Evolutionary conservation across 2,888 invertebrate genomes (phyloP).

Genomic region (Girardia tigrina): DNA sequence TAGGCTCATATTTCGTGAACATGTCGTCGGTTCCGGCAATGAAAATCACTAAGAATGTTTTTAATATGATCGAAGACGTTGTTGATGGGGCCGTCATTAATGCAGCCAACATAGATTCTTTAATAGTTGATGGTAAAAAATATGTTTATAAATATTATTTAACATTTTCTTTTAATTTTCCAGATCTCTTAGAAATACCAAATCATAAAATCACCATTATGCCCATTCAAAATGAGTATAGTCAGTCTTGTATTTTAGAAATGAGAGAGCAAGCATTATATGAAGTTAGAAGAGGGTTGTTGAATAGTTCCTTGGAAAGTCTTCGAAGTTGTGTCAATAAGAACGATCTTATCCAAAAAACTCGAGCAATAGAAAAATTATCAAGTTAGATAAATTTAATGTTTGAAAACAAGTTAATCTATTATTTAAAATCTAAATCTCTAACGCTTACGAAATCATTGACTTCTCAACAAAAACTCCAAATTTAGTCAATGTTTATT

Average conservation of each 20-base stretch:
- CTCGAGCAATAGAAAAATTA: background rate
- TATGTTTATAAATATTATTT: background rate
- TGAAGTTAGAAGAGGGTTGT: constrained; percentile 31
- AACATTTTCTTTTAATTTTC: background rate
- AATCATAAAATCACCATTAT: background rate
- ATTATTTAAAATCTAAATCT: too few species aligned
- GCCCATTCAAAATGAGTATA: constrained; percentile 18
- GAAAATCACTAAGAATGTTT: background rate
- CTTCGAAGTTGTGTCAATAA: constrained; percentile 11
- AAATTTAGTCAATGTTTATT: too few species aligned
- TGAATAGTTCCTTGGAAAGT: background rate
- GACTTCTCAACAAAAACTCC: too few species aligned
- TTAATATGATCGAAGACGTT: background rate
- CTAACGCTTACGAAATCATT: too few species aligned
- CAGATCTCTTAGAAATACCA: background rate
- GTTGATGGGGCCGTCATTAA: background rate
- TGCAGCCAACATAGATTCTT: background rate
- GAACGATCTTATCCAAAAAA: background rate
- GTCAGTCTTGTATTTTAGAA: constrained; percentile 29
- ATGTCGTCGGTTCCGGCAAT: background rate
- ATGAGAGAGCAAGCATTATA: constrained; percentile 33
- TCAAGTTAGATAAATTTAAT: too few species aligned
- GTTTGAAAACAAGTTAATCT: too few species aligned
- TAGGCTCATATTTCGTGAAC: background rate
- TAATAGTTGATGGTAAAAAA: background rate